Evolutionary conservation across 1,140 invertebrate species (phyloP).

Genomic region (Platyscapa corneri): DNA sequence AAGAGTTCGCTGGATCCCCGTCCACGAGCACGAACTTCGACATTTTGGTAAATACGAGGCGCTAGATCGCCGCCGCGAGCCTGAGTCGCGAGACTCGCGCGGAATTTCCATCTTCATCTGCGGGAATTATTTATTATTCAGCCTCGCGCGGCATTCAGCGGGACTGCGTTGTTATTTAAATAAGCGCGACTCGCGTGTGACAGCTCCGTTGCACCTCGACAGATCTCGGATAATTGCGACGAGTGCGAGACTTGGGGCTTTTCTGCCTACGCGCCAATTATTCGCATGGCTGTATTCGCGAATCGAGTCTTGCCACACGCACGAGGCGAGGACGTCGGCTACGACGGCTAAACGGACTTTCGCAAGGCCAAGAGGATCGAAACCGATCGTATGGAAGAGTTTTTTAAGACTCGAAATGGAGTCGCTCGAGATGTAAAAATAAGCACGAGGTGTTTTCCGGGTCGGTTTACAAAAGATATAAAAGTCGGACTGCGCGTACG

Average conservation of each 20-base stretch:
- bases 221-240: too few species aligned
- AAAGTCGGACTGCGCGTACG: not conserved
- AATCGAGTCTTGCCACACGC: not conserved
- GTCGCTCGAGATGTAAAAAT: not conserved
- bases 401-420: not conserved
- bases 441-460: not conserved
- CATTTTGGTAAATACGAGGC: slow-evolving; percentile 16
- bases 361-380: not conserved
- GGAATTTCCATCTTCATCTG: too few species aligned
- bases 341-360: not conserved
- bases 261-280: not conserved
- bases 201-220: too few species aligned
- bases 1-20: slow-evolving; percentile 63
- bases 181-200: not conserved
- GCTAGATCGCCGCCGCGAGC: not conserved
- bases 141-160: too few species aligned
- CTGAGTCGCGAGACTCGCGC: too few species aligned
- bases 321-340: too few species aligned
- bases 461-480: not conserved
- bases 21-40: not conserved
- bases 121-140: too few species aligned
- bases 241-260: too few species aligned
- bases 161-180: too few species aligned
- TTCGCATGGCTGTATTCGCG: not conserved
- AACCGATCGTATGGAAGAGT: too few species aligned